Conservation (phyloP, 2,797 vertebrate species). For the Xiphorhynchus erythropygius region DNA sequence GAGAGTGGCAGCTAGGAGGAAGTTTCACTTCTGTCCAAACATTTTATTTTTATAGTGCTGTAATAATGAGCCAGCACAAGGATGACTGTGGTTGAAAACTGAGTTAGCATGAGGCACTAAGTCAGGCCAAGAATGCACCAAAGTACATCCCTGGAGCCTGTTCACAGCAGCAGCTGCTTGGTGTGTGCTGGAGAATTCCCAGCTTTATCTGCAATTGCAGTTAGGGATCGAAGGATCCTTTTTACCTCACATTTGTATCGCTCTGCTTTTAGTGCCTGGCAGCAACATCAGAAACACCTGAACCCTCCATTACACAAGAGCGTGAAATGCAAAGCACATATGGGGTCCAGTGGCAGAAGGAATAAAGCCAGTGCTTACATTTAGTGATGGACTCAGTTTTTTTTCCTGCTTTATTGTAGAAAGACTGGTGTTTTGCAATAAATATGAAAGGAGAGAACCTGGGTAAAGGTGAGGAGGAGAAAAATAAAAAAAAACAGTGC, state of each 20-base stretch:
- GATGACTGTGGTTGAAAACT: conserved; percentile 48
- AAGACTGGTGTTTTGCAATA: neutral
- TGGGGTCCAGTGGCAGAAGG: neutral
- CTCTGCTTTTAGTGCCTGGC: conserved; percentile 43
- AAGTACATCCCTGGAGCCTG: conserved; percentile 65
- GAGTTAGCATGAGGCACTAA: conserved; percentile 30
- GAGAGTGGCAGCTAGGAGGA: neutral
- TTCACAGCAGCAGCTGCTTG: conserved; percentile 62
- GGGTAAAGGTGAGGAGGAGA: neutral
- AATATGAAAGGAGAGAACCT: neutral
- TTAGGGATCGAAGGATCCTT: neutral
- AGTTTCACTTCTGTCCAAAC: neutral
- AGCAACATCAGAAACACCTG: conserved; percentile 44
- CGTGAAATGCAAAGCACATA: neutral
- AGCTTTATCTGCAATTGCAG: neutral
- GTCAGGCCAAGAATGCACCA: conserved; percentile 55
- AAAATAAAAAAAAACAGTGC: neutral
- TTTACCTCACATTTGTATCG: conserved; percentile 31
- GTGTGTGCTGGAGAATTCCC: conserved; percentile 49
- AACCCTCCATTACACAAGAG: conserved; percentile 10
- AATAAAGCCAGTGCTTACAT: neutral
- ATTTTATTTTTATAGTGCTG: conserved; percentile 40
- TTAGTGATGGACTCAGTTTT: neutral
- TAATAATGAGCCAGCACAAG: conserved; percentile 32
- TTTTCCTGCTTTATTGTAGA: neutral